phyloP scores from a whole-genome alignment of 2,797 vertebrate species.

The Bucorvus abyssinicus region DNA sequence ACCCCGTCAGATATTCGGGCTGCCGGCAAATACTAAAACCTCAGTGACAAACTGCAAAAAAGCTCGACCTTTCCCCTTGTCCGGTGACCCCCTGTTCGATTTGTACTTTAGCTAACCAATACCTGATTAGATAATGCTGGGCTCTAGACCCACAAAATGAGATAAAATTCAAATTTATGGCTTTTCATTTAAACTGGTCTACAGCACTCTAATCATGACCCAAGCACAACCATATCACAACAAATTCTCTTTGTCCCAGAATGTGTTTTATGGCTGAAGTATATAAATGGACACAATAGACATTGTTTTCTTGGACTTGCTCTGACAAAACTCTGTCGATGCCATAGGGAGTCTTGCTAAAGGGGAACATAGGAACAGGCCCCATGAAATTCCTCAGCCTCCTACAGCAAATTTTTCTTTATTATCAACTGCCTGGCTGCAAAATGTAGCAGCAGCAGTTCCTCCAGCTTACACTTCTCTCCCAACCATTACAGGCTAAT shows the following conservation, averaged over 20 bases:
- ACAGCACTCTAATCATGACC: conserved; percentile 73
- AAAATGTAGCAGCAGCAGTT: background rate
- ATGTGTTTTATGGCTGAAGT: conserved; percentile 7
- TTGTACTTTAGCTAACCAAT: conserved; percentile 82
- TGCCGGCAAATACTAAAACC: conserved; percentile 76
- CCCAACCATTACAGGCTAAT: background rate
- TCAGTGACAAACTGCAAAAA: conserved; percentile 80
- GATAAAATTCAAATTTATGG: conserved; percentile 84
- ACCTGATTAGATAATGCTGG: conserved; percentile 80
- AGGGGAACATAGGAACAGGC: background rate
- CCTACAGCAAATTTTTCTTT: background rate
- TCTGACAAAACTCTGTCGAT: background rate
- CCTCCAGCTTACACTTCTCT: background rate
- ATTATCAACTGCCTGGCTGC: background rate
- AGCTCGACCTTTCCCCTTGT: conserved; percentile 83
- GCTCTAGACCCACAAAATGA: conserved; percentile 59
- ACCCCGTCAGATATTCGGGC: conserved; percentile 21
- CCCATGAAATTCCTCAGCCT: background rate
- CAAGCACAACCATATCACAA: conserved; percentile 42
- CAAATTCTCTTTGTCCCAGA: conserved; percentile 44
- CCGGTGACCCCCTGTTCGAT: conserved; percentile 83
- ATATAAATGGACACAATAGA: conserved; percentile 18
- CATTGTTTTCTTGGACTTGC: background rate
- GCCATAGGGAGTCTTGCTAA: background rate
- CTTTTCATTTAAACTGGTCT: conserved; percentile 83